Evolutionary conservation across 1,140 invertebrate species (phyloP).

Genomic region (Macrobrachium rosenbergii): DNA sequence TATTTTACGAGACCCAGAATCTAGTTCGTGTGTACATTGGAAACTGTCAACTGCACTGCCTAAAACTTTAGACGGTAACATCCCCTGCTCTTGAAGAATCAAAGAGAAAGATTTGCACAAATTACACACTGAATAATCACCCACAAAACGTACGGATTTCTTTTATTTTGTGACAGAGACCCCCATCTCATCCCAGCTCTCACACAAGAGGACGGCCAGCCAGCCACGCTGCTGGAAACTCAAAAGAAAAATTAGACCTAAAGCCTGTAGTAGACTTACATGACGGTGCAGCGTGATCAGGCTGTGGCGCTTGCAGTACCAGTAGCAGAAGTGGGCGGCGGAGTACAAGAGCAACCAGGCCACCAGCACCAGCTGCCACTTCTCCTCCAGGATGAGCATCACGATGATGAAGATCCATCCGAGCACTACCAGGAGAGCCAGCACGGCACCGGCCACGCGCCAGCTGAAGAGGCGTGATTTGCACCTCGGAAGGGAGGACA

Average conservation of each 20-base stretch:
- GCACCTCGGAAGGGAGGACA: constrained; percentile 23
- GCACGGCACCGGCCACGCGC: constrained; percentile 45
- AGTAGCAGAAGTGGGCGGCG: constrained; percentile 55
- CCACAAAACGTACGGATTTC: too few relatives aligned
- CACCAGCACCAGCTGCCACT: constrained; percentile 58
- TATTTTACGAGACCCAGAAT: too few relatives aligned
- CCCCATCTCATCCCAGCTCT: neutral
- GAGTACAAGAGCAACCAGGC: constrained; percentile 56
- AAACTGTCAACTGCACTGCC: too few relatives aligned
- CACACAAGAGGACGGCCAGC: too few relatives aligned
- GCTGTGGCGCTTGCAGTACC: constrained; percentile 58
- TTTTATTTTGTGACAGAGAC: too few relatives aligned
- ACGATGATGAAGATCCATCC: constrained; percentile 61
- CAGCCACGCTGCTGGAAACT: neutral
- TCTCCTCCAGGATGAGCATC: constrained; percentile 54
- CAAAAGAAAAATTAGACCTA: too few relatives aligned
- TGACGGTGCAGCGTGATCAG: constrained; percentile 52
- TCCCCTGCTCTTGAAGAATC: too few relatives aligned
- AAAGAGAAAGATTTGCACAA: too few relatives aligned
- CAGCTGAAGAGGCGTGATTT: constrained; percentile 43
- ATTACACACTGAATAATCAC: too few relatives aligned
- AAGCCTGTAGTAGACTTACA: neutral
- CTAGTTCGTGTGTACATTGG: too few relatives aligned
- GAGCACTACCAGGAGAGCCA: constrained; percentile 55
- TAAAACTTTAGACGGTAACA: too few relatives aligned